These are phyloP conservation scores for Leuctra nigra DNA, from an alignment of 2,888 invertebrate genomes.

Conservation along the genomic window DNA sequence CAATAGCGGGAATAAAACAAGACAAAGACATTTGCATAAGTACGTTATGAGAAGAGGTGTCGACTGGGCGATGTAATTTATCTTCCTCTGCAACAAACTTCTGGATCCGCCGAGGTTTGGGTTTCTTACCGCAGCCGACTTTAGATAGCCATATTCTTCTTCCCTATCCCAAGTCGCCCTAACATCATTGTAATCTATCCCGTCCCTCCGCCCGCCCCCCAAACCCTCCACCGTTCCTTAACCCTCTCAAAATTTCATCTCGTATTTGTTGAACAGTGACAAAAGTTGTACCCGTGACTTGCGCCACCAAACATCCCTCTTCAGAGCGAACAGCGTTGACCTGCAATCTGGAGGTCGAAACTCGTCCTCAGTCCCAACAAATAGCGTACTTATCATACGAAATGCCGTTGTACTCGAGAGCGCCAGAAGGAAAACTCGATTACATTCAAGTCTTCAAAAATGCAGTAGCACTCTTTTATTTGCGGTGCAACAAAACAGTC, in stretches of 20 bases:
- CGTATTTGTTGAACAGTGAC: constrained; percentile 27
- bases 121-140: constrained; percentile 14
- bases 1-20: no score
- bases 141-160: constrained; percentile 23
- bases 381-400: no score
- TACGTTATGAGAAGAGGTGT: no score
- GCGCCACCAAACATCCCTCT: constrained; percentile 12
- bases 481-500: no score
- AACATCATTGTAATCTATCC: constrained; percentile 17
- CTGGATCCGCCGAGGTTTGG: constrained; percentile 12
- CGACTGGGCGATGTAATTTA: constrained; percentile 16
- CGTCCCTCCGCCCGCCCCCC: constrained; percentile 2
- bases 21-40: no score
- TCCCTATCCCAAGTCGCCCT: constrained; percentile 1
- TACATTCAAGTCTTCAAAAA: no score
- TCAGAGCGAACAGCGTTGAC: no score
- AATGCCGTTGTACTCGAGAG: no score
- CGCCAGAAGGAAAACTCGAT: no score
- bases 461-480: no score
- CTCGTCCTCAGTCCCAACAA: no score
- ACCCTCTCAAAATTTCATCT: constrained; percentile 25
- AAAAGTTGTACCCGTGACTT: constrained; percentile 26
- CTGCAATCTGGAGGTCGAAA: no score
- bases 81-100: constrained; percentile 21
- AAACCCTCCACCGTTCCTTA: not conserved